A percentile compares a stretch with the other conserved stretches of the same genome.
Conservation (phyloP, 2,113 vertebrate genomes). For the Camelus bactrianus region DNA sequence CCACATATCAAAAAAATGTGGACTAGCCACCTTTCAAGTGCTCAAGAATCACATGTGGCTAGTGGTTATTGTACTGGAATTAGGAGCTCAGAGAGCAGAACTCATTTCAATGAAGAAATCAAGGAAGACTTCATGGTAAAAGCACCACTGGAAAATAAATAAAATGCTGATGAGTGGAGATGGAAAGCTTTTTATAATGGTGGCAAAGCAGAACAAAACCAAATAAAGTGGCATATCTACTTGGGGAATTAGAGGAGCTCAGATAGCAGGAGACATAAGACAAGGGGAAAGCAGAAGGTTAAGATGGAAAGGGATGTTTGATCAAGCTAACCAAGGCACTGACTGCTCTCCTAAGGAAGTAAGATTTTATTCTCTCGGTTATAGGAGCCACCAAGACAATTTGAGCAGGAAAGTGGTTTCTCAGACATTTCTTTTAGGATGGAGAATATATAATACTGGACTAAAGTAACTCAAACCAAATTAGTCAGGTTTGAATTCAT, state of each 20-base stretch:
- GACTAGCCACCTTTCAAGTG: not conserved
- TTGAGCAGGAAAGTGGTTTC: not conserved
- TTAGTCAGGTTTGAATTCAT: constrained; percentile 51
- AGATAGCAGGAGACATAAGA: not conserved
- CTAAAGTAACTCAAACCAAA: constrained; percentile 56
- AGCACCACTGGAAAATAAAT: constrained; percentile 7
- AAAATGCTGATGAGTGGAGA: not conserved
- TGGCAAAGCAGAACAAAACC: constrained; percentile 26
- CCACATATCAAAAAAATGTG: not conserved
- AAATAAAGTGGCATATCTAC: not conserved
- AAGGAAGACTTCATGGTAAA: not conserved
- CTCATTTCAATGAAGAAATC: not conserved
- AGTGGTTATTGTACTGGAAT: not conserved
- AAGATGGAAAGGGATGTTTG: not conserved
- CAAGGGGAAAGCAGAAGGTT: not conserved
- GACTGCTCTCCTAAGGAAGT: not conserved
- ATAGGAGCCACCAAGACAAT: constrained; percentile 12
- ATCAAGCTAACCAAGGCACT: not conserved
- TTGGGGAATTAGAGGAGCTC: not conserved
- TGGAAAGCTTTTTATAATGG: not conserved
- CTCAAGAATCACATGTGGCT: not conserved
- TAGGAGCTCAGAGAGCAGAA: not conserved
- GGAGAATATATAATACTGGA: not conserved
- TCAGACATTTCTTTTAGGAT: not conserved
- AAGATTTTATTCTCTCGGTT: constrained; percentile 31